Conservation (phyloP, 2,888 invertebrate species). For the Parapristionchus giblindavisi region DNA sequence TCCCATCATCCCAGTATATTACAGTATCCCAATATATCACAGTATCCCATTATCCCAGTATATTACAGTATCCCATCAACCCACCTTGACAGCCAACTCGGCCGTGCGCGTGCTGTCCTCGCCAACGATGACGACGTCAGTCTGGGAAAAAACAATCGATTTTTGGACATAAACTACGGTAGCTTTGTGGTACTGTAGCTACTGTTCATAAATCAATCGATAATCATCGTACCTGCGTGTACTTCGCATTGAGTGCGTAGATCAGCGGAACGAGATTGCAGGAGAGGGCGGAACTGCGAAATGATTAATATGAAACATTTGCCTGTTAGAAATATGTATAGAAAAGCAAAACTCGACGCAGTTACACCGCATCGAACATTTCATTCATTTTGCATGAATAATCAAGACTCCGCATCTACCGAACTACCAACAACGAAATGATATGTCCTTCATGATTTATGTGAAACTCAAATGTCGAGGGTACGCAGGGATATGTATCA, state of each 20-base stretch:
- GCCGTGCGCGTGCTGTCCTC: slow-evolving; percentile 41
- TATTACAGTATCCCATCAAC: slow-evolving; percentile 8
- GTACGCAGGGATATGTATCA: not conserved
- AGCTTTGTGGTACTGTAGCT: not conserved
- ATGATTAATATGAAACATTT: not conserved
- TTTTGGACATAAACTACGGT: not conserved
- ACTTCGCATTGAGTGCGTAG: slow-evolving; percentile 50
- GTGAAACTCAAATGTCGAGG: not conserved
- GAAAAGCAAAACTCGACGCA: not conserved
- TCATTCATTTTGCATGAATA: too few species aligned
- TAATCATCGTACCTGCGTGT: slow-evolving; percentile 10
- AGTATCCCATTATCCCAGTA: not conserved
- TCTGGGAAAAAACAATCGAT: slow-evolving; percentile 11
- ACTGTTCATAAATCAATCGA: not conserved
- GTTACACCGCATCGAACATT: too few species aligned
- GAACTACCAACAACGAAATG: too few species aligned
- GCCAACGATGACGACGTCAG: slow-evolving; percentile 51
- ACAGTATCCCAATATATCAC: not conserved
- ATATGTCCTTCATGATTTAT: too few species aligned
- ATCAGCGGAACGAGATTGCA: slow-evolving; percentile 53
- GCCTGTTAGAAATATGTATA: not conserved
- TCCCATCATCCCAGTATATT: not conserved
- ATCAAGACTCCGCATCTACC: too few species aligned
- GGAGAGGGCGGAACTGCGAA: slow-evolving; percentile 45
- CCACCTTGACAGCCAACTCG: slow-evolving; percentile 46